Conservation (phyloP, 2,113 vertebrate species). For the Pyrgilauda ruficollis region DNA sequence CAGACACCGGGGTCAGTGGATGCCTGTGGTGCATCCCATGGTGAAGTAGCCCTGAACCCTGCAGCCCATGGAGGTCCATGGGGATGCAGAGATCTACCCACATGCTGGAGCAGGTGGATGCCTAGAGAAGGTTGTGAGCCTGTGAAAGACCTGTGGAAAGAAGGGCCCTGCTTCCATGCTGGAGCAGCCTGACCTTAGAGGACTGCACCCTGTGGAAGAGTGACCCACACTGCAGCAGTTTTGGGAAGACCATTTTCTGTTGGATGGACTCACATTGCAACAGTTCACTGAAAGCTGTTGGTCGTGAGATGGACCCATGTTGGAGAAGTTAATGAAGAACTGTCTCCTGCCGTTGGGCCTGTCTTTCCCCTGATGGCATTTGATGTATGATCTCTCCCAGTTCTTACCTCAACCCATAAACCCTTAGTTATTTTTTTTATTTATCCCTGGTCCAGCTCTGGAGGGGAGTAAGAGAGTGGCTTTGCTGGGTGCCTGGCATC, state of each 20-base stretch:
- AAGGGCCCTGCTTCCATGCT: neutral
- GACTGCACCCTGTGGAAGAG: neutral
- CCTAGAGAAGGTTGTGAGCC: neutral
- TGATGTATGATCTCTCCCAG: neutral
- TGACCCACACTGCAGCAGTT: neutral
- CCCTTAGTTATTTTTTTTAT: neutral
- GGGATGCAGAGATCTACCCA: neutral
- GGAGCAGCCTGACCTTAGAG: neutral
- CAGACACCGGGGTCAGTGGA: neutral
- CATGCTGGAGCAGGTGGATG: neutral
- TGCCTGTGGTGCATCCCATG: rapidly evolving
- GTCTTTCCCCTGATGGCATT: neutral
- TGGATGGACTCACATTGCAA: neutral
- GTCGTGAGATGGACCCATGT: rapidly evolving
- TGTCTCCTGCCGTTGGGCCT: rapidly evolving
- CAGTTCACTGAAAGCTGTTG: neutral
- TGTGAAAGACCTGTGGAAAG: rapidly evolving
- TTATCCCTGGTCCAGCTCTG: too few species aligned
- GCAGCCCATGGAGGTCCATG: neutral
- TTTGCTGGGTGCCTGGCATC: neutral
- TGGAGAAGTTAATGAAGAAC: neutral
- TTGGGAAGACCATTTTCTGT: rapidly evolving
- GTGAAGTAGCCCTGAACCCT: neutral
- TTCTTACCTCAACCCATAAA: neutral
- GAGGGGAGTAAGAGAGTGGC: neutral